Evolutionary conservation across 92 coral and sea anemone genomes (phyloP), one percentile per base, ranked within the genome.

Genomic region (Blastomussa wellsi): DNA sequence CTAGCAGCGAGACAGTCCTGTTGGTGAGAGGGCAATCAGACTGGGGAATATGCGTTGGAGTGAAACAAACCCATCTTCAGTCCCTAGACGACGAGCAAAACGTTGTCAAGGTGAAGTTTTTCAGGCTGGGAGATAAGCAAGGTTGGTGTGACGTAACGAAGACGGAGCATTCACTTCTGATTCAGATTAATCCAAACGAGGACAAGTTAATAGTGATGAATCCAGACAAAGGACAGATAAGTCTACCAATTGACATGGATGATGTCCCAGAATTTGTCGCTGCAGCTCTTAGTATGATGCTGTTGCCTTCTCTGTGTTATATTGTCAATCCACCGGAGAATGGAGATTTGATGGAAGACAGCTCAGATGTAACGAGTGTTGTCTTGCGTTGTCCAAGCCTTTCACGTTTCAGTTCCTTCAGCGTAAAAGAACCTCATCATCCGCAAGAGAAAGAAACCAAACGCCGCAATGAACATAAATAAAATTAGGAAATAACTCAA

Each of bases 21-120:
- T 60, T 92, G 36, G 64, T 92, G 15, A 87, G 95, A 74, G 95
- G 95, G 5, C 83, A 85, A 22, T 79, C 70, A 26, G 95, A 92
- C 82, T 92, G 95, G 95, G 95, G 91, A 42, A 79, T 92, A n/a
- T 88, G 90, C 55, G 74, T 90, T 35, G 95, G 95, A 52, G 69
- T 80, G 49, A 87, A 90, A 88, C 72, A 37, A 24, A 35, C 69
- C 53, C 44, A 81, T 31, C 77, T 36, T 53, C 83, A 70, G 42
- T 48, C 72, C 28, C 70, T 73, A 22, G 89, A 86, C 31, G 60
- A 86, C 6, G 76, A 78, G 32, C 51, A 64, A 29, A 82, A 83
- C 69, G 57, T 65, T 35, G 82, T 82, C 19, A 60, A 64, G 77
- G 78, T 86, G 32, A 79, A 74, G 26, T 89, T 92, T 37, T 85